Evolutionary conservation across 37 sponge, comb jelly and placozoan genomes (phyloP).

Genomic region (Ephydatia muelleri): DNA sequence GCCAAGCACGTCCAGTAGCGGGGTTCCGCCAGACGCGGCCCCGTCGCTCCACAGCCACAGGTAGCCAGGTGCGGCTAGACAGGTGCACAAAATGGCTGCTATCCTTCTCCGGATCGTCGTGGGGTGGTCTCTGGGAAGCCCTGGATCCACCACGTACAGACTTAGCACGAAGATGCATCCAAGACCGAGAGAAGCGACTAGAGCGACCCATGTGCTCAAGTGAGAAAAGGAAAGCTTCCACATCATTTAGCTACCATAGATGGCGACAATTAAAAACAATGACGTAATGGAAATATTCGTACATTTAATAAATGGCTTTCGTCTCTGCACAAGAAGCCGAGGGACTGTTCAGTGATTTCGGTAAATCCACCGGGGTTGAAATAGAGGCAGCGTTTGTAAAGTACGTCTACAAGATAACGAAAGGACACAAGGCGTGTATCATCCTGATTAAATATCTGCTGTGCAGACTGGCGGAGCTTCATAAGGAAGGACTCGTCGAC

Average conservation of each 20-base stretch:
- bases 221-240: conserved; percentile 13
- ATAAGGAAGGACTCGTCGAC: not conserved
- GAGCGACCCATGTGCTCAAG: conserved; percentile 6
- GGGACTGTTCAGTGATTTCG: not conserved
- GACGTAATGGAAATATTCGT: not conserved
- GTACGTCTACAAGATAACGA: not conserved
- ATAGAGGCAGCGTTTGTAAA: not conserved
- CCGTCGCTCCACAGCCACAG: conserved; percentile 12
- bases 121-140: conserved; percentile 51
- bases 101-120: conserved; percentile 46
- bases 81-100: conserved; percentile 13
- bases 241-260: too few relatives aligned
- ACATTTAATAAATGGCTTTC: not conserved
- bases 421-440: not conserved
- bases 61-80: conserved; percentile 14
- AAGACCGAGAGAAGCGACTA: conserved; percentile 37
- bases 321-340: not conserved
- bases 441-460: not conserved
- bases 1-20: conserved; percentile 15
- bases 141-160: conserved; percentile 49
- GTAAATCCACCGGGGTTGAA: not conserved
- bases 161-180: conserved; percentile 37
- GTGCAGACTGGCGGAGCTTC: not conserved
- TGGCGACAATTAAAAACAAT: too few relatives aligned
- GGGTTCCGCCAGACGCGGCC: not conserved